Evolutionary conservation across 2,888 invertebrate genomes (phyloP), one percentile per base, ranked within the genome.

Genomic region (Nomada fabriciana): DNA sequence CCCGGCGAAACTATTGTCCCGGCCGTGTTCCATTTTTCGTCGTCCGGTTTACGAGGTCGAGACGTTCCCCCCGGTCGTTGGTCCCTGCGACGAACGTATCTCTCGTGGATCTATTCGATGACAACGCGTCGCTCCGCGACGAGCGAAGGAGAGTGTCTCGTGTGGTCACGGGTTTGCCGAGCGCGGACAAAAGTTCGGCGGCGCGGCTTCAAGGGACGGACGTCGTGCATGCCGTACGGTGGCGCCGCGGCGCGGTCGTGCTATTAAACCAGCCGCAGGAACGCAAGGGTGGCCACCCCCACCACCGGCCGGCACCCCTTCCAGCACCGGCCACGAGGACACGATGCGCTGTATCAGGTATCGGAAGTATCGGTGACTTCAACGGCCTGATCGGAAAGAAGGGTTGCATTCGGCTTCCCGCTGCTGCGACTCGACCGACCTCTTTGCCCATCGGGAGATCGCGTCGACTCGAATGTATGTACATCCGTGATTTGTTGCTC

Each of bases 291-390:
- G 91, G 87, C 85, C 83, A 88, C 90, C 90, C 91, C 91, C 91
- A 89, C 92, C 82, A 60, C 15, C 63, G 25, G 9, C 67, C 53
- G 63, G 50, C 89, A 86, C 84, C 89, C 87, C 88, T 89, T 83
- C 86, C 86, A 85, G 84, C 82, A 80, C 74, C 84, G 85, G 81
- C 87, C 89, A 88, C 88, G 84, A 86, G 88, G 88, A 85, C 85
- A 80, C 81, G 89, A 84, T 85, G 82, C 83, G 83, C 89, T 90
- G 87, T 90, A 90, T 89, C 87, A 88, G 90, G 89, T 93, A 94
- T 93, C 92, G 93, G 93, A 93, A 94, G 90, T 94, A 94, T 93
- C 92, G 93, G 93, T 94, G 94, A 94, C 91, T 94, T 94, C 93
- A 94, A 94, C 93, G 94, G 91, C 88, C 90, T 92, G 94, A 93